These are phyloP conservation scores for Phaetusa simplex DNA, from an alignment of 2,113 vertebrate species.

Conservation along the genomic window DNA sequence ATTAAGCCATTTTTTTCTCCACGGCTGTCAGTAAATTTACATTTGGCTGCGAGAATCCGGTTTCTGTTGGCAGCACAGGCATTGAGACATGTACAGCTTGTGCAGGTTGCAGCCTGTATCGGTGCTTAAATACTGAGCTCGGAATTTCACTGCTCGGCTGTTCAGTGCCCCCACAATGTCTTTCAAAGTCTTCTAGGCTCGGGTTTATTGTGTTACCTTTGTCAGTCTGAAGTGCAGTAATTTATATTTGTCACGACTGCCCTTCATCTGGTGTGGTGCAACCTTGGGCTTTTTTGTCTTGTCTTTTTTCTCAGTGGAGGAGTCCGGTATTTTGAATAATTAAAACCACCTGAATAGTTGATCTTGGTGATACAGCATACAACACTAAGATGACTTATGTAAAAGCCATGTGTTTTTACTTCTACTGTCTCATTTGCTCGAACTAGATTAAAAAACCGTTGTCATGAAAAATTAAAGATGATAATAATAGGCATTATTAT, in stretches of 20 bases:
- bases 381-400: neutral
- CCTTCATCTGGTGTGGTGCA: constrained; percentile 7
- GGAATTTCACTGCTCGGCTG: neutral
- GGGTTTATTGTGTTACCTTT: constrained; percentile 46
- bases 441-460: constrained; percentile 9
- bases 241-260: constrained; percentile 48
- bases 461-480: constrained; percentile 54
- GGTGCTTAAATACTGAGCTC: neutral
- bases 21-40: neutral
- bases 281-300: neutral
- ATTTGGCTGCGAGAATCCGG: neutral
- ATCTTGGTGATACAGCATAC: neutral
- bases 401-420: constrained; percentile 5
- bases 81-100: neutral
- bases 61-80: neutral
- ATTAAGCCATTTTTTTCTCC: neutral
- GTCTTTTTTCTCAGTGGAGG: neutral
- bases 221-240: constrained; percentile 5
- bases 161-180: neutral
- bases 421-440: constrained; percentile 4
- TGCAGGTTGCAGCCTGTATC: neutral
- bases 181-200: constrained; percentile 14
- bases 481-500: constrained; percentile 59
- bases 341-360: constrained; percentile 18
- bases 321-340: constrained; percentile 15